These are phyloP conservation scores for Peromyscus polionotus DNA, from an alignment of 2,113 vertebrate species.

Conservation along the genomic window DNA sequence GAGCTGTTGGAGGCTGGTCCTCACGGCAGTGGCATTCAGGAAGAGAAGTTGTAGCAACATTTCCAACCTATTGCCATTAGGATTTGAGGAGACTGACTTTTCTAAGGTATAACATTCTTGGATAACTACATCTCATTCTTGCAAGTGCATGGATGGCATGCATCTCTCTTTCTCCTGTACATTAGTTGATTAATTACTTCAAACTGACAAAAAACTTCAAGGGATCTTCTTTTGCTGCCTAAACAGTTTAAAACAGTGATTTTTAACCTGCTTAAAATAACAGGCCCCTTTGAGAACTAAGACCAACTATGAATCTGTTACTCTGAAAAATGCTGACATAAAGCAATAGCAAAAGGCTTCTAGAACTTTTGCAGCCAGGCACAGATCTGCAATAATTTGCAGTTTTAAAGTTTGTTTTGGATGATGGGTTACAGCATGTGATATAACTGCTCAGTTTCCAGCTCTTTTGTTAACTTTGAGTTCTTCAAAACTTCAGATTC, in stretches of 20 bases:
- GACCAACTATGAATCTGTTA: not conserved
- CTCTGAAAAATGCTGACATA: conserved; percentile 1
- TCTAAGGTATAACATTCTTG: not conserved
- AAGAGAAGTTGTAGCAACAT: not conserved
- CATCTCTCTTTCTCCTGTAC: not conserved
- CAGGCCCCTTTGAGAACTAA: not conserved
- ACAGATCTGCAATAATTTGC: not conserved
- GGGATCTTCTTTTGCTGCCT: not conserved
- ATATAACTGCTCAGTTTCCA: not conserved
- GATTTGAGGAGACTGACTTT: not conserved
- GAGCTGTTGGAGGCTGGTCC: not conserved
- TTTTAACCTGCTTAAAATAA: not conserved
- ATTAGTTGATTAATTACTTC: not conserved
- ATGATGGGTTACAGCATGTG: not conserved
- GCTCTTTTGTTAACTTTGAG: not conserved
- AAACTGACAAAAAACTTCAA: not conserved
- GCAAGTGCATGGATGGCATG: not conserved
- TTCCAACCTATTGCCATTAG: not conserved
- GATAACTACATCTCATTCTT: not conserved
- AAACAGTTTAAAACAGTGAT: not conserved
- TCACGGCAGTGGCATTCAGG: not conserved
- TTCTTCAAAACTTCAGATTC: not conserved
- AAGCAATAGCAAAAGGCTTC: not conserved
- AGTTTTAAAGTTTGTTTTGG: not conserved
- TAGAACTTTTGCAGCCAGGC: not conserved